Evolutionary conservation across 1,140 invertebrate genomes (phyloP), one percentile per base, ranked within the genome.

Genomic region (Euglossa dilemma): DNA sequence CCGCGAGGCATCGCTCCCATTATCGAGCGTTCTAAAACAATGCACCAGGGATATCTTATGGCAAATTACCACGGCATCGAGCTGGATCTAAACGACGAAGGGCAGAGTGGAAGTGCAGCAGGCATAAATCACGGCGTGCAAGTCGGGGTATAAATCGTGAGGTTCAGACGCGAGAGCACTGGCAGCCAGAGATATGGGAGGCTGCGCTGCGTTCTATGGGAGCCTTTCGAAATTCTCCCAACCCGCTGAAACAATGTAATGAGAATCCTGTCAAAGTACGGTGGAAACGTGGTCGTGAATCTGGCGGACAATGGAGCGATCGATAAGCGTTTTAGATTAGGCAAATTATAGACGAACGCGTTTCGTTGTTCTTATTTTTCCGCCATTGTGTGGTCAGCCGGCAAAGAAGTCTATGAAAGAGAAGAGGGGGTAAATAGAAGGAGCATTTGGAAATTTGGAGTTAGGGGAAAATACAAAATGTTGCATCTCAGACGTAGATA

Each of bases 81-180:
- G 72, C 59, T 81, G 61, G 72, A 75, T 81, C 80, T 57, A 50
- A 64, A 66, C 71, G 69, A 72, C 78, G 50, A 72, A 57, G 47
- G 45, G 79, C 43, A 81, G 16, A 66, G 72, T 28, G 36, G 61
- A 81, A 75, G 50, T 14, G 25, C 20, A 54, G n/a, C 6, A 18
- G 36, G n/a, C 71, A 75, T 81, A 75, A 81, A 81, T 81, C 70
- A 50, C 8, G 23, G 16, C 6, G 67, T 45, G 43, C 25, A 52
- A 59, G 67, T 43, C 77, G 2, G 54, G 12, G 47, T 71, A 80
- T 80, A 80, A 80, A 80, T 80, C 67, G 52, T 20, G 50, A 59
- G 12, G 79, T 45, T 47, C 67, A 56, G 16, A 63, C 45, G 66
- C 47, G 47, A 81, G 66, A 43, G 20, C 43, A 67, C 72, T 67